Conservation (phyloP, 2,888 invertebrate genomes). For the Acanthosepion esculentum region DNA sequence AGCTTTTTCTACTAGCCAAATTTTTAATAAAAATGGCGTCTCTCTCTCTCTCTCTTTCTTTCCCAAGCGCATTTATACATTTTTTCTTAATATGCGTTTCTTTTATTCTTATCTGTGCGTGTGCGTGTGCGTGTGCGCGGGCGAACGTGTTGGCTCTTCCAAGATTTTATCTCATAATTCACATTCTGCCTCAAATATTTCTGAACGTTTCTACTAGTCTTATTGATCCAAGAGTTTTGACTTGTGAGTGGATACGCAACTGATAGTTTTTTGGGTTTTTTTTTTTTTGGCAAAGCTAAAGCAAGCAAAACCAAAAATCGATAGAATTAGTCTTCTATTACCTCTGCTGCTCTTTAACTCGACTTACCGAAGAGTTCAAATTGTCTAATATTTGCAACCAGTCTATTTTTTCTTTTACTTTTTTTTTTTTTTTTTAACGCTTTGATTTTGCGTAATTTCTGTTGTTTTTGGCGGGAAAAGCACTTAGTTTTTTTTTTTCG, state of each 20-base stretch:
- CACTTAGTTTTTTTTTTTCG: not conserved
- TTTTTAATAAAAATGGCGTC: too few relatives aligned
- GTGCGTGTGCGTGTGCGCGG: not conserved
- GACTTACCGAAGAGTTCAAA: not conserved
- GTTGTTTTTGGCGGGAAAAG: not conserved
- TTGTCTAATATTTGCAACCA: conserved; percentile 8
- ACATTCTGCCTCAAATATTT: not conserved
- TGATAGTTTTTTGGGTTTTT: not conserved
- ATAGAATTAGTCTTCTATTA: not conserved
- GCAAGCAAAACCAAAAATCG: not conserved
- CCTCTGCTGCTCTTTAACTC: not conserved
- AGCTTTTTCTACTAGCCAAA: too few relatives aligned
- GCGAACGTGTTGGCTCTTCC: not conserved
- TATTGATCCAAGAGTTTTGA: not conserved
- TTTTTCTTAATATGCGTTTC: not conserved
- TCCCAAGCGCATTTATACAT: too few relatives aligned
- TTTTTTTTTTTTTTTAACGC: not conserved
- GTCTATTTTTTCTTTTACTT: not conserved
- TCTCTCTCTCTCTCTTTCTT: too few relatives aligned
- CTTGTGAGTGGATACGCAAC: not conserved
- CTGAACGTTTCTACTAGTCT: not conserved
- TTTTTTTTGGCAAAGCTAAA: not conserved
- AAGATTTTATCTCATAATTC: not conserved
- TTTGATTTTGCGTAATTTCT: not conserved
- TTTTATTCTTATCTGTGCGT: not conserved